Percentiles rank a stretch among this genome's conserved stretches.
These are phyloP conservation scores for Crematogaster levior DNA, from an alignment of 2,888 invertebrate genomes.

Conservation along the genomic window DNA sequence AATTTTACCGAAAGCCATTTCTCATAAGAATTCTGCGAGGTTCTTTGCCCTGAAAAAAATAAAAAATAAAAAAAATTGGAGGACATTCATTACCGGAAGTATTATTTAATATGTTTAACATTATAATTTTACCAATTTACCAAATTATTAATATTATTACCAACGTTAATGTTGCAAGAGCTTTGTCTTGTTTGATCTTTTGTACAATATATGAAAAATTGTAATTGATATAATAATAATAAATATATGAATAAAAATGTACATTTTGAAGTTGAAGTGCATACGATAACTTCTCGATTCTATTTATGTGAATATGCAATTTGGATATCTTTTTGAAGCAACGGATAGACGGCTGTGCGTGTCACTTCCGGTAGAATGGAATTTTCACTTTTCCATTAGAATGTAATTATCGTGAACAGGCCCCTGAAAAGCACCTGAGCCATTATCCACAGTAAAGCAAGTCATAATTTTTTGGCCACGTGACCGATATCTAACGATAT, in stretches of 20 bases:
- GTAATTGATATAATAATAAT: background rate
- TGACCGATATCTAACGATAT: slow-evolving; percentile 72
- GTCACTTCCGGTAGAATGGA: slow-evolving; percentile 70
- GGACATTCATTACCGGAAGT: background rate
- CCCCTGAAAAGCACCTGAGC: slow-evolving; percentile 51
- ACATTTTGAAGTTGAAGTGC: background rate
- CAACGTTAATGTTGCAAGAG: background rate
- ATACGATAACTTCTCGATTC: background rate
- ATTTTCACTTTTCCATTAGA: slow-evolving; percentile 75
- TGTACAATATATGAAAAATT: background rate
- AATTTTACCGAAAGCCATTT: too few species aligned
- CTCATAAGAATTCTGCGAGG: too few species aligned
- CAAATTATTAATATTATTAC: too few species aligned
- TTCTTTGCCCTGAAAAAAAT: too few species aligned
- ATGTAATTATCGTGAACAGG: slow-evolving; percentile 71
- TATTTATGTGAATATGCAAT: slow-evolving; percentile 23
- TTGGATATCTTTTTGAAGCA: background rate
- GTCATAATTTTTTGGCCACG: slow-evolving; percentile 79
- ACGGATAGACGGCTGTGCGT: slow-evolving; percentile 28
- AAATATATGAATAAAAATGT: background rate
- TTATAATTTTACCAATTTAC: too few species aligned
- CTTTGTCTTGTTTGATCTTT: background rate
- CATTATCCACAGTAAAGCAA: slow-evolving; percentile 74
- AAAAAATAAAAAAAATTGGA: too few species aligned
- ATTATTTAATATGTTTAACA: background rate